phyloP scores from a whole-genome alignment of 2,888 invertebrate genomes.

The Ichneumoninae sp. region DNA sequence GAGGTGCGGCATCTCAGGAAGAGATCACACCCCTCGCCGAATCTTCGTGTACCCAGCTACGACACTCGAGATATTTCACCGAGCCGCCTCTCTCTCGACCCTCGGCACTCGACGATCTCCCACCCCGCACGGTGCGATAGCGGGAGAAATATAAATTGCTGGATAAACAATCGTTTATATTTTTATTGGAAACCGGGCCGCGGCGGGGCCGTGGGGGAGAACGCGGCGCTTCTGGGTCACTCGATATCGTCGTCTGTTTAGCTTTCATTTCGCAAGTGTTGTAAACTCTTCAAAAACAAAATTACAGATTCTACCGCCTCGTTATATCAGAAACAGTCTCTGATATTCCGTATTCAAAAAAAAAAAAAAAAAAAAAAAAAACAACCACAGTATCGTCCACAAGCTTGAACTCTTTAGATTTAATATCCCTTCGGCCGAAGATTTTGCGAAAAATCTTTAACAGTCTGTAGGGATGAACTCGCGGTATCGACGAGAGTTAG shows the following conservation, averaged over 20 bases:
- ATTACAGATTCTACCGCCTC: background rate
- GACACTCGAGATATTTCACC: constrained; percentile 43
- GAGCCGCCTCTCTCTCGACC: constrained; percentile 20
- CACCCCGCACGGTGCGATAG: constrained; percentile 54
- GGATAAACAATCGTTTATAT: constrained; percentile 43
- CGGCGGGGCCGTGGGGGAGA: background rate
- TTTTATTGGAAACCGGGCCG: constrained; percentile 13
- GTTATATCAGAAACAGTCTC: background rate
- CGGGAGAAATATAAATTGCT: constrained; percentile 73
- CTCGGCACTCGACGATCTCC: constrained; percentile 37
- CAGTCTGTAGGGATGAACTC: constrained; percentile 1
- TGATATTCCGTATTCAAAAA: too few relatives aligned
- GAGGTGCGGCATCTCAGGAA: constrained; percentile 31
- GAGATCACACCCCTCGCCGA: constrained; percentile 28
- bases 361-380: too few relatives aligned
- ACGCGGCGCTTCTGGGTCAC: background rate
- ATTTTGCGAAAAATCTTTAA: background rate
- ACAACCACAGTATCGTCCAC: too few relatives aligned
- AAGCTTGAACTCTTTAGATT: background rate
- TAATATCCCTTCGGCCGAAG: background rate
- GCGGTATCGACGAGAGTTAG: background rate
- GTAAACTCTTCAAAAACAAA: background rate
- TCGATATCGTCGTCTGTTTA: background rate
- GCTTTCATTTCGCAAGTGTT: background rate
- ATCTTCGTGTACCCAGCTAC: constrained; percentile 51